A percentile compares a stretch with the other conserved stretches of the same genome.
These are phyloP conservation scores for Scrobipalpa costella DNA, from an alignment of 2,888 invertebrate genomes.

Conservation along the genomic window DNA sequence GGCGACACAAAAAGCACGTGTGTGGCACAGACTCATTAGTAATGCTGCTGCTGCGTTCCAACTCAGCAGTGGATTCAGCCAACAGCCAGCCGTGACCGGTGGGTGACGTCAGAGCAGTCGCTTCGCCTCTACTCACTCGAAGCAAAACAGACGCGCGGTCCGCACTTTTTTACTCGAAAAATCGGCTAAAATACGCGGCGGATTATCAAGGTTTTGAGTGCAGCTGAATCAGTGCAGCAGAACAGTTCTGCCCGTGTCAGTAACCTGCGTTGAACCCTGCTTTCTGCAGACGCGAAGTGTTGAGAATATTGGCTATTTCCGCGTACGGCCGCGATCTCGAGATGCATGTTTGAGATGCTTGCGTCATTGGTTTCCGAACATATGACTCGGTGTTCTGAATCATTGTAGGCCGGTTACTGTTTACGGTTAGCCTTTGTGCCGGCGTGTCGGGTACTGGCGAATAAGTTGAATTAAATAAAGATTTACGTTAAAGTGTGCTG, in stretches of 20 bases:
- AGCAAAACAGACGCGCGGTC: constrained; percentile 53
- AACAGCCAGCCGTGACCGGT: constrained; percentile 39
- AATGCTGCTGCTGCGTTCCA: constrained; percentile 42
- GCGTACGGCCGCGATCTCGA: constrained; percentile 42
- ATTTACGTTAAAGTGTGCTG: not conserved
- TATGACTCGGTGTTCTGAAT: constrained; percentile 71
- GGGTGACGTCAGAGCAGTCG: constrained; percentile 66
- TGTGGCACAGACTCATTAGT: constrained; percentile 55
- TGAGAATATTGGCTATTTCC: constrained; percentile 45
- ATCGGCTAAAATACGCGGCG: not conserved
- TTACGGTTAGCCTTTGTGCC: constrained; percentile 25
- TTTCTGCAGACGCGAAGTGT: constrained; percentile 35
- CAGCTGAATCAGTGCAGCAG: constrained; percentile 31
- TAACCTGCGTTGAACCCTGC: constrained; percentile 47
- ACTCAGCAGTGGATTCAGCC: constrained; percentile 12
- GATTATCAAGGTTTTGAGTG: constrained; percentile 6
- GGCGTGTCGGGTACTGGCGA: constrained; percentile 10
- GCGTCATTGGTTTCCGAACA: constrained; percentile 65
- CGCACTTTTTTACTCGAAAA: constrained; percentile 13
- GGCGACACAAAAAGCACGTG: constrained; percentile 65
- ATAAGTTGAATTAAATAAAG: not conserved
- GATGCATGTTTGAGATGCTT: constrained; percentile 55
- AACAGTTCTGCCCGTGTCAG: constrained; percentile 43
- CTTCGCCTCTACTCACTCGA: constrained; percentile 34
- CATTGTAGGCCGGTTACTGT: constrained; percentile 42